phyloP scores from a whole-genome alignment of 2,113 vertebrate genomes.

The Indicator indicator region DNA sequence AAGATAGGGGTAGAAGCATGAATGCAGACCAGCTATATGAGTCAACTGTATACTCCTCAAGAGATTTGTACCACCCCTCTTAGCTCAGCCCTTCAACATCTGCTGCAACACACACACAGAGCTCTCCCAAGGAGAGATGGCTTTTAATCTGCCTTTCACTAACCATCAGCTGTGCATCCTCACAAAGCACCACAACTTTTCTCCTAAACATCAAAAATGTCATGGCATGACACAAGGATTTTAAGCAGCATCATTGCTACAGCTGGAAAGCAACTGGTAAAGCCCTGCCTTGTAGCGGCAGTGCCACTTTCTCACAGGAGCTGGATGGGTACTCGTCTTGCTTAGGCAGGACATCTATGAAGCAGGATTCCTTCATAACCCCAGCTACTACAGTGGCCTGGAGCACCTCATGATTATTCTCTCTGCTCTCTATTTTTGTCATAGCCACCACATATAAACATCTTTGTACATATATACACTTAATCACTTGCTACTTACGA shows the following conservation, averaged over 20 bases:
- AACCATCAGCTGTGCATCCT: not conserved
- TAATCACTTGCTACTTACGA: not conserved
- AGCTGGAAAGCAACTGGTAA: not conserved
- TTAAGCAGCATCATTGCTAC: fast-evolving
- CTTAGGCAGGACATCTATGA: not conserved
- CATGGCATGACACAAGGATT: not conserved
- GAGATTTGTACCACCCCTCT: not conserved
- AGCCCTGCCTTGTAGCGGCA: not conserved
- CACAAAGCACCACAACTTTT: not conserved
- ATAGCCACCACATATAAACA: not conserved
- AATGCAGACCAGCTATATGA: not conserved
- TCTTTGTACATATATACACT: fast-evolving
- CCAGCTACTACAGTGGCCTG: not conserved
- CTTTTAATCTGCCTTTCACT: not conserved
- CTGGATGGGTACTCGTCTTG: too few relatives aligned
- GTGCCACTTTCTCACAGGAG: fast-evolving
- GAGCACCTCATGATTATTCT: too few relatives aligned
- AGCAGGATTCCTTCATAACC: not conserved
- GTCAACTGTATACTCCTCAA: fast-evolving
- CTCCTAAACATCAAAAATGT: not conserved
- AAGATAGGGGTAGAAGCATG: fast-evolving
- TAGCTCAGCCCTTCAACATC: too few relatives aligned
- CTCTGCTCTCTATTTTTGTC: not conserved
- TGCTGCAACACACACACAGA: fast-evolving
- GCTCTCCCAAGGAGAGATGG: not conserved